phyloP scores from a whole-genome alignment of 2,797 vertebrate genomes.

The Pangasius krempfi region DNA sequence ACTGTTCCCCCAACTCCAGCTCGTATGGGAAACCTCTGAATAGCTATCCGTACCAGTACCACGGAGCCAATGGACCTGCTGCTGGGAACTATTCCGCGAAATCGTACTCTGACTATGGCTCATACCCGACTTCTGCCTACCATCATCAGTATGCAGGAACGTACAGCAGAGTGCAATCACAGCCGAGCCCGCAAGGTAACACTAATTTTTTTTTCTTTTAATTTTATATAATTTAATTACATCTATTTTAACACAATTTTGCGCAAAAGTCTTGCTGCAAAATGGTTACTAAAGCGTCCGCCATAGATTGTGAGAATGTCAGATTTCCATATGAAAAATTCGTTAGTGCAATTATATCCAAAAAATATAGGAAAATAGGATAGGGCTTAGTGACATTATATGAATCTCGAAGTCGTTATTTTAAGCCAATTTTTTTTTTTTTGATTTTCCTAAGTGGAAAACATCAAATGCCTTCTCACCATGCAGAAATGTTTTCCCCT shows the following conservation, averaged over 20 bases:
- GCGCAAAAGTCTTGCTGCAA: background rate
- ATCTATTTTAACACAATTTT: background rate
- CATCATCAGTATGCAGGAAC: constrained; percentile 88
- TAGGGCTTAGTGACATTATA: background rate
- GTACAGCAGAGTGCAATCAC: constrained; percentile 89
- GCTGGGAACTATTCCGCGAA: constrained; percentile 90
- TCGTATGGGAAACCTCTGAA: constrained; percentile 94
- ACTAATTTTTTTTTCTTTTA: background rate
- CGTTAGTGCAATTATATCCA: background rate
- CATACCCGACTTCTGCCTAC: constrained; percentile 90
- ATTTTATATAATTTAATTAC: background rate
- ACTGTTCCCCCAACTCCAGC: constrained; percentile 91
- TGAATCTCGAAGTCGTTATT: background rate
- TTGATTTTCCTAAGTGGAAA: background rate
- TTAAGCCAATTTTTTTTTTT: background rate
- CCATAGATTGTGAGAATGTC: background rate
- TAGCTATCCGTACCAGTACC: constrained; percentile 95
- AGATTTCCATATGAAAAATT: background rate
- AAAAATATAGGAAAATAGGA: background rate
- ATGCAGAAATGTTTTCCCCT: background rate
- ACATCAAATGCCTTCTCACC: background rate
- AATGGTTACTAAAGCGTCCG: background rate
- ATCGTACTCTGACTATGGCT: constrained; percentile 89
- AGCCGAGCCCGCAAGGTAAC: constrained; percentile 90
- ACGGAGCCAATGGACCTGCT: constrained; percentile 87